Evolutionary conservation across 2,113 vertebrate genomes (phyloP), one percentile per base, ranked within the genome.

Genomic region (Centropus bengalensis): DNA sequence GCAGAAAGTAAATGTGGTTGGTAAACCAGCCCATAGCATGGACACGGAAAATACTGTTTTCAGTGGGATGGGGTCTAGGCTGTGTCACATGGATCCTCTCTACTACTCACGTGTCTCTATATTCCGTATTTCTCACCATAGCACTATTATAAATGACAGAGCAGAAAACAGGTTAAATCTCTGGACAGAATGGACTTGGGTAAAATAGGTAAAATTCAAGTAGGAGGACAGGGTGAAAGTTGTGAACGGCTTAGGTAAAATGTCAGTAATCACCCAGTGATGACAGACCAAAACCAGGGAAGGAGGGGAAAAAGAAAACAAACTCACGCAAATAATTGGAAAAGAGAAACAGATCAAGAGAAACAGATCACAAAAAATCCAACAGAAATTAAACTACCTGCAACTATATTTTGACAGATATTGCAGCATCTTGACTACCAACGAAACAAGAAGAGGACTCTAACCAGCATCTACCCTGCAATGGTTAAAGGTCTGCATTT

Each of bases 241-340:
- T 73, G n/a, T 47, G 7, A 92, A 81, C 30, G 59, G 45, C 17
- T 45, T 21, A 40, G 38, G 20, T 33, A 45, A 62, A 40, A 18
- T 44, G 7, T n/a, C 3, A 70, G 2, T 20, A 24, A 45, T 36
- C 2, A 4, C 24, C 14, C 15, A 69, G 15, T 2, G 19, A 81
- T 33, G 9, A 59, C 10, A 62, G 10, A 87, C 18, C 17, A 77
- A 18, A 68, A 30, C 2, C 8, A 56, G 6, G 12, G 14, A 60
- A 42, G 4, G 5, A 4, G 4, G 15, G 14, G 24, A n/a, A n/a
- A 28, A 32, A 27, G 10, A 26, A 0, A 45, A 13, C 44, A 45
- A 60, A 30, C n/a, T 3, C 9, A 71, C 56, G 8, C 8, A 67
- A 70, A 40, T 4, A 69, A 52, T 26, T 18, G 40, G 54, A 45